Conservation (phyloP, 2,113 vertebrate species). For the Aegotheles bennettii region DNA sequence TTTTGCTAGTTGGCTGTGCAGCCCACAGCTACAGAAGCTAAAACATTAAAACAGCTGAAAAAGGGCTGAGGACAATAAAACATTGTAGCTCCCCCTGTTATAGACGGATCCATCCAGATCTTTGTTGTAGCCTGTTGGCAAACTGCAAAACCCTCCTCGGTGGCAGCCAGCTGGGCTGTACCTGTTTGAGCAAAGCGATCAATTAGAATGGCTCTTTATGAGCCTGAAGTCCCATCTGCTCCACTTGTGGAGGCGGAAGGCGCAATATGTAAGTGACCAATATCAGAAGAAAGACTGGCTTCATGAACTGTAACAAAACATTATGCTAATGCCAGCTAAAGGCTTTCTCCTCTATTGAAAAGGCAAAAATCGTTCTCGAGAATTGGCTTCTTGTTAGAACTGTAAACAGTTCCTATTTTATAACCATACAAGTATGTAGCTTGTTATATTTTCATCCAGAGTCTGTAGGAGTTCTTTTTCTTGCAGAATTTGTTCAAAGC, state of each 20-base stretch:
- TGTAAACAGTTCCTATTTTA: constrained; percentile 64
- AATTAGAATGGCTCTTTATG: not conserved
- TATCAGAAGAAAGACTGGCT: not conserved
- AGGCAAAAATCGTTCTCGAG: not conserved
- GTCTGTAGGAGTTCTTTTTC: constrained; percentile 33
- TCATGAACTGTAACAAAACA: not conserved
- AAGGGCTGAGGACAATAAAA: not conserved
- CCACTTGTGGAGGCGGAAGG: not conserved
- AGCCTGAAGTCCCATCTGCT: not conserved
- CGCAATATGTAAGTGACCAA: not conserved
- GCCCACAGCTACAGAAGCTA: not conserved
- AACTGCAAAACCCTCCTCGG: not conserved
- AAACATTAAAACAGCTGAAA: not conserved
- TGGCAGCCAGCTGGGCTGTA: not conserved
- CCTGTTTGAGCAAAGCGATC: not conserved
- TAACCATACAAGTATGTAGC: constrained; percentile 53
- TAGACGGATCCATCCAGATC: not conserved
- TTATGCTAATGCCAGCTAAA: not conserved
- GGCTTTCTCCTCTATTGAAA: constrained; percentile 28
- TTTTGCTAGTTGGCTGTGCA: not conserved
- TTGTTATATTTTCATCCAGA: constrained; percentile 52
- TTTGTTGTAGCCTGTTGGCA: not conserved
- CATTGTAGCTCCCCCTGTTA: not conserved
- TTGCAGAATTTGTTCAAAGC: constrained; percentile 38
- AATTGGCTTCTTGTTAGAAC: constrained; percentile 38